Evolutionary conservation across 1,140 invertebrate genomes (phyloP).

Genomic region (Octopus sinensis): DNA sequence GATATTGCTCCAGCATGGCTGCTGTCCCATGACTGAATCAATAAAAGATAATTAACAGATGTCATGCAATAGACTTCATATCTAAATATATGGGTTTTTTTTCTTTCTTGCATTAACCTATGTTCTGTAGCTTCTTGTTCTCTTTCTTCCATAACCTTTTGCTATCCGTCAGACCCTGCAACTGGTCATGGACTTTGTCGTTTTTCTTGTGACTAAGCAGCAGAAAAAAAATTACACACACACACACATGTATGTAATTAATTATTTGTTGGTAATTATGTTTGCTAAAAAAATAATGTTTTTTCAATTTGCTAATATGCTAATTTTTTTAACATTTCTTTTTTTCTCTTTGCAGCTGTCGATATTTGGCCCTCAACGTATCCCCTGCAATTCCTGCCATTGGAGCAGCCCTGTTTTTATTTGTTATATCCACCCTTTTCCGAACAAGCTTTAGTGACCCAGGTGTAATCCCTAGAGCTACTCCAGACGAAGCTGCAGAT

Average conservation of each 20-base stretch:
- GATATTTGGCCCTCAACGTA: conserved; percentile 75
- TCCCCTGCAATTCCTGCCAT: conserved; percentile 84
- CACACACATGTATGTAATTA: background rate
- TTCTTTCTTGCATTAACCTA: too few relatives aligned
- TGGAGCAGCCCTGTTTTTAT: conserved; percentile 79
- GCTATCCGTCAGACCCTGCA: too few relatives aligned
- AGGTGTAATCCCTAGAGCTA: conserved; percentile 86
- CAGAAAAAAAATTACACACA: too few relatives aligned
- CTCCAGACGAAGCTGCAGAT: conserved; percentile 85
- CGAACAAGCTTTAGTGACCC: conserved; percentile 92
- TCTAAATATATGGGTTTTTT: too few relatives aligned
- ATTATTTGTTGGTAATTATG: background rate
- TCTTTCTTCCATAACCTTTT: too few relatives aligned
- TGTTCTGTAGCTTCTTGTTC: too few relatives aligned
- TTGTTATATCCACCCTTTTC: conserved; percentile 85
- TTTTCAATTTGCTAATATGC: background rate
- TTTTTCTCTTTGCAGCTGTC: conserved; percentile 69
- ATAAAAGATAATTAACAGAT: too few relatives aligned
- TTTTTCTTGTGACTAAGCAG: too few relatives aligned
- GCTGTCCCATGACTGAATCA: too few relatives aligned
- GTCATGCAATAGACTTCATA: too few relatives aligned
- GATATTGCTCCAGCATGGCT: too few relatives aligned
- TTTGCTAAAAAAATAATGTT: background rate
- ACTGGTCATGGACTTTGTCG: too few relatives aligned
- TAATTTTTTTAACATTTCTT: conserved; percentile 22